These are phyloP conservation scores for Columba janthina DNA, from an alignment of 2,113 vertebrate genomes.

Conservation along the genomic window DNA sequence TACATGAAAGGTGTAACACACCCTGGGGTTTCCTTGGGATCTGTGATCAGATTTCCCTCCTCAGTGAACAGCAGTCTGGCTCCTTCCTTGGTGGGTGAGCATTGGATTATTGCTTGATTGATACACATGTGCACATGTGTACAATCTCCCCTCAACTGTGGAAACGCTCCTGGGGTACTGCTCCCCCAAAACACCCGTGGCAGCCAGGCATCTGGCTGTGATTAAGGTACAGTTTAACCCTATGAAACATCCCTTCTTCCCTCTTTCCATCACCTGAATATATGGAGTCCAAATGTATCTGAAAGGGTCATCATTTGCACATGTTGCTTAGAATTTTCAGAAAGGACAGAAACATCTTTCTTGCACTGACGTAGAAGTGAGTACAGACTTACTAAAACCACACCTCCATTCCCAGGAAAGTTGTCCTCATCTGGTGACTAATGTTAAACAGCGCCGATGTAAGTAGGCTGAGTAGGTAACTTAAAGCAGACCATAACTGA, in stretches of 20 bases:
- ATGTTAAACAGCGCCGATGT: not conserved
- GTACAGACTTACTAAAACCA: not conserved
- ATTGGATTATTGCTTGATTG: not conserved
- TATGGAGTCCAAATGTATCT: not conserved
- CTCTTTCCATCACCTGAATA: not conserved
- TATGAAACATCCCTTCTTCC: not conserved
- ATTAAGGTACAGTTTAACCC: not conserved
- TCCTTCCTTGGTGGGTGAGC: not conserved
- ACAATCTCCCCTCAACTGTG: not conserved
- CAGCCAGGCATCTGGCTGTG: not conserved
- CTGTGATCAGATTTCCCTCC: not conserved
- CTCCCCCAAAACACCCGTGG: not conserved
- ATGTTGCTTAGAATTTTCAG: not conserved
- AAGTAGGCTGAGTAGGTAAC: not conserved
- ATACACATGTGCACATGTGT: fast-evolving
- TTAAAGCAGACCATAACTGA: not conserved
- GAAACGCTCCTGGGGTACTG: fast-evolving
- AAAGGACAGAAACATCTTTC: not conserved
- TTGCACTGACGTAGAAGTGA: fast-evolving
- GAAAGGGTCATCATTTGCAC: not conserved
- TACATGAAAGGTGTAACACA: not conserved
- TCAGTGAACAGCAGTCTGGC: not conserved
- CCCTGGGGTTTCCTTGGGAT: not conserved
- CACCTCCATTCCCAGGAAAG: not conserved
- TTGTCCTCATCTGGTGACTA: not conserved